Percentiles rank a stretch among this genome's conserved stretches.
Evolutionary conservation across 2,888 invertebrate genomes (phyloP).

Genomic region (Apamea crenata): DNA sequence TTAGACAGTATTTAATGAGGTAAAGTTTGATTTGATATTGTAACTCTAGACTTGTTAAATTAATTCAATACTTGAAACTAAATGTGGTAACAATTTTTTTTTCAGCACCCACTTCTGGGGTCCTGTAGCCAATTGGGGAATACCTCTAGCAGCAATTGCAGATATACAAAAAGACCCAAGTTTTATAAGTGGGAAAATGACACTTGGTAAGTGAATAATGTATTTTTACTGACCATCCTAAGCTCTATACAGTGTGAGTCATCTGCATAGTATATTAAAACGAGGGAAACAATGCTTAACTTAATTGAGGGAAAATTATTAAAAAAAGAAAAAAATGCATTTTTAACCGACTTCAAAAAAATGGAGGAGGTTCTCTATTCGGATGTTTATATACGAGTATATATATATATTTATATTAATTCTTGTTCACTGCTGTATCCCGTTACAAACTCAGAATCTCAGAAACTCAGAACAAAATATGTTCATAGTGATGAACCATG

Average conservation of each 20-base stretch:
- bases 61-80: background rate
- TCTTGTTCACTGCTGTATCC: no score
- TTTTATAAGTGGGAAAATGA: constrained; percentile 99
- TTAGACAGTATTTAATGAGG: constrained; percentile 96
- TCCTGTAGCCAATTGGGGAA: constrained; percentile 99
- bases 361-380: no score
- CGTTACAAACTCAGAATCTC: no score
- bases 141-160: constrained; percentile 98
- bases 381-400: no score
- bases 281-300: background rate
- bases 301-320: background rate
- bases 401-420: no score
- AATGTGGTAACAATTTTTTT: background rate
- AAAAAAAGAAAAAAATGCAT: no score
- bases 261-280: background rate
- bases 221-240: background rate
- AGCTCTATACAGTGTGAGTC: background rate
- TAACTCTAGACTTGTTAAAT: background rate
- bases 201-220: constrained; percentile 92
- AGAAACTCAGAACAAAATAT: no score
- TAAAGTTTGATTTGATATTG: constrained; percentile 71
- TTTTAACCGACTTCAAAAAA: no score
- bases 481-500: constrained; percentile 8
- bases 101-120: constrained; percentile 99
- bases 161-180: constrained; percentile 97